Evolutionary conservation across 2,113 vertebrate genomes (phyloP).

Genomic region (Sialia sialis): DNA sequence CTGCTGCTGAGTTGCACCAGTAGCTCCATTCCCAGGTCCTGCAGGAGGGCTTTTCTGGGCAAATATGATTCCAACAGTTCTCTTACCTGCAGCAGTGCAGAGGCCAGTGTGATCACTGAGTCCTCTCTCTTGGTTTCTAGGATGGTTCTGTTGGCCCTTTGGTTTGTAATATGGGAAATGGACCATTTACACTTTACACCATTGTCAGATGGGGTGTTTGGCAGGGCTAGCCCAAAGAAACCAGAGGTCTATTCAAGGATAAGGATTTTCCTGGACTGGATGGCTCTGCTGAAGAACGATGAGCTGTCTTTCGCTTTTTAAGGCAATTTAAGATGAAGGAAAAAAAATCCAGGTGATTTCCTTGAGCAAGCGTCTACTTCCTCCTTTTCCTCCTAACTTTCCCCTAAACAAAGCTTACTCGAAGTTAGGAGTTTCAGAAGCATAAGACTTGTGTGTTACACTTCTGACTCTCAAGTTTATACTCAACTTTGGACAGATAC

Average conservation of each 20-base stretch:
- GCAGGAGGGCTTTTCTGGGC: background rate
- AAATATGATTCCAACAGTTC: background rate
- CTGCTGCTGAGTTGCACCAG: background rate
- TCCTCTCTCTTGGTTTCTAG: background rate
- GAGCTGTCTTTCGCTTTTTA: background rate
- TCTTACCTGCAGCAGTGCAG: background rate
- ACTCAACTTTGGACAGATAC: background rate
- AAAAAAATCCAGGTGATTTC: background rate
- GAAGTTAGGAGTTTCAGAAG: background rate
- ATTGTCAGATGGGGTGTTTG: background rate
- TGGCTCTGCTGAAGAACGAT: background rate
- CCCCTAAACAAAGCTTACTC: background rate
- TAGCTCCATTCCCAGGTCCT: background rate
- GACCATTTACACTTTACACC: background rate
- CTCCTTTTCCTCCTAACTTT: background rate
- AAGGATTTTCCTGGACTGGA: conserved; percentile 3
- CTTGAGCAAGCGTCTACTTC: background rate
- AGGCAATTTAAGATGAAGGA: background rate
- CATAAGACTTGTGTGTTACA: background rate
- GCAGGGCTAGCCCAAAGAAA: background rate
- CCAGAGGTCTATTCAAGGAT: background rate
- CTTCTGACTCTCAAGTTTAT: background rate
- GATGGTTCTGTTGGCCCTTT: background rate
- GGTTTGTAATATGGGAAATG: background rate
- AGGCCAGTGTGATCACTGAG: background rate